Percentiles rank a stretch among this genome's conserved stretches.
phyloP scores from a whole-genome alignment of 2,888 invertebrate species.

The Drosophila leonis region DNA sequence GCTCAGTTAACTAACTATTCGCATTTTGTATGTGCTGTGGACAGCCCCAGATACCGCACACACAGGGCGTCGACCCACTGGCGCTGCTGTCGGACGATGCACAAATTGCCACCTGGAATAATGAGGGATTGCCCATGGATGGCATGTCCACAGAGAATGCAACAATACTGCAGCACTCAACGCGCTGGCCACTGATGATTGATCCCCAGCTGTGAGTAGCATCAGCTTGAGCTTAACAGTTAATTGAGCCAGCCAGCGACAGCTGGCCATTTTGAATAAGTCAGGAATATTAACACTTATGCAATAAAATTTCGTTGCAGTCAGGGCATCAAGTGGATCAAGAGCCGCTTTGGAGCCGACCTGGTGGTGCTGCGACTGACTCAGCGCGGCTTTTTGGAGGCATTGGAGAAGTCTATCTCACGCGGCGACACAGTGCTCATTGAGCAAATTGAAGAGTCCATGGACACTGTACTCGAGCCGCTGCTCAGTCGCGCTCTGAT shows the following conservation, averaged over 20 bases:
- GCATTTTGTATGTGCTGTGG: neutral
- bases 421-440: slow-evolving; percentile 92
- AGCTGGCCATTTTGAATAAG: neutral
- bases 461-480: slow-evolving; percentile 97
- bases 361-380: slow-evolving; percentile 92
- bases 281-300: neutral
- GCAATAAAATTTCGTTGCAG: slow-evolving; percentile 75
- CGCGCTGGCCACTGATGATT: slow-evolving; percentile 98
- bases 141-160: slow-evolving; percentile 98
- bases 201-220: slow-evolving; percentile 93
- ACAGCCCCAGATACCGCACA: slow-evolving; percentile 92
- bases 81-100: slow-evolving; percentile 95
- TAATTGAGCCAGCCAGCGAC: no score
- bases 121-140: slow-evolving; percentile 96
- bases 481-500: slow-evolving; percentile 95
- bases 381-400: slow-evolving; percentile 93
- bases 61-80: slow-evolving; percentile 92
- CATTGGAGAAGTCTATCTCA: slow-evolving; percentile 91
- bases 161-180: slow-evolving; percentile 95
- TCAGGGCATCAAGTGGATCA: slow-evolving; percentile 98
- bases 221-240: neutral
- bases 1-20: slow-evolving; percentile 6
- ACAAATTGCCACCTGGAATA: slow-evolving; percentile 96
- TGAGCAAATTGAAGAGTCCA: slow-evolving; percentile 95
- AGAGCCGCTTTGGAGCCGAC: slow-evolving; percentile 91